Evolutionary conservation across 1,140 invertebrate genomes (phyloP).

Genomic region (Thereuonema tuberculata): DNA sequence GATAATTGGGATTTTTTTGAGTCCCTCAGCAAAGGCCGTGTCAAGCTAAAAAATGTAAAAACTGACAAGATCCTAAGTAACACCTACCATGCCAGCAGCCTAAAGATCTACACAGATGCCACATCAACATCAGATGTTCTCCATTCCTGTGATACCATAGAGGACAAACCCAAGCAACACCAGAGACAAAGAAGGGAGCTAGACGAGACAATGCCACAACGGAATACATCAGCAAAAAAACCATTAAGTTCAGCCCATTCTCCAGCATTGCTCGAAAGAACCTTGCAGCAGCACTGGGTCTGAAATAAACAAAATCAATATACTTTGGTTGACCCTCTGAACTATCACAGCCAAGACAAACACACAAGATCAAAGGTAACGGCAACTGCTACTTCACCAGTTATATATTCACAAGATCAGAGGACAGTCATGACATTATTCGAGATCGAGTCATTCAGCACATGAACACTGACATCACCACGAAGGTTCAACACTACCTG

Average conservation of each 20-base stretch:
- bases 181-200: not conserved
- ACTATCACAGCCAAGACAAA: not conserved
- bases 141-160: not conserved
- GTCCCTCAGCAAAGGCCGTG: not conserved
- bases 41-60: not conserved
- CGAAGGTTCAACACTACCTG: not conserved
- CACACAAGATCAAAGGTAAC: not conserved
- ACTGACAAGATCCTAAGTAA: not conserved
- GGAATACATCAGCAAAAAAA: too few species aligned
- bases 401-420: not conserved
- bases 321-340: not conserved
- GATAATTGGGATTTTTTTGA: too few species aligned
- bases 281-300: not conserved
- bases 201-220: not conserved
- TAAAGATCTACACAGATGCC: not conserved
- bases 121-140: not conserved
- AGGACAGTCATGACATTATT: not conserved
- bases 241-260: not conserved
- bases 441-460: not conserved
- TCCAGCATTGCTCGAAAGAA: not conserved
- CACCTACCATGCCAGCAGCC: not conserved
- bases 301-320: not conserved
- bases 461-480: not conserved
- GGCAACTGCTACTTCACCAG: not conserved
- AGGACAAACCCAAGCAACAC: not conserved